Evolutionary conservation across 2,888 invertebrate species (phyloP).

Genomic region (Hedya salicella): DNA sequence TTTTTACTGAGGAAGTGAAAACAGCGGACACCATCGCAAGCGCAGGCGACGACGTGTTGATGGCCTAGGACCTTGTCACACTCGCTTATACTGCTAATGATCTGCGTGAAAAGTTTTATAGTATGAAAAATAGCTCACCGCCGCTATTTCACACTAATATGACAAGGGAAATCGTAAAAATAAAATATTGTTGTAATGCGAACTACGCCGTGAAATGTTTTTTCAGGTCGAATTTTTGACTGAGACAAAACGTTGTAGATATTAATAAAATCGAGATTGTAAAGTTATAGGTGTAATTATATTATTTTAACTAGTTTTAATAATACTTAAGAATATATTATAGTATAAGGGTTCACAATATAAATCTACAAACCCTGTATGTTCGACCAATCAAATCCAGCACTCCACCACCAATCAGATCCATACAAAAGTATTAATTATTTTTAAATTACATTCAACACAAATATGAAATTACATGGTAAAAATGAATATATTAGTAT

Average conservation of each 20-base stretch:
- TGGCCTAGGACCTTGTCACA: constrained; percentile 65
- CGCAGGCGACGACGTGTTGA: constrained; percentile 67
- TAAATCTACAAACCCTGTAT: too few species aligned
- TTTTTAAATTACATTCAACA: too few species aligned
- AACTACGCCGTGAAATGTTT: constrained; percentile 17
- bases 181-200: constrained; percentile 35
- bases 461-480: too few species aligned
- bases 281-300: background rate
- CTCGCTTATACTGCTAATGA: constrained; percentile 68
- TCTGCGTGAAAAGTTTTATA: constrained; percentile 70
- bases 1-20: constrained; percentile 70
- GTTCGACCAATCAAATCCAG: too few species aligned
- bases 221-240: constrained; percentile 24
- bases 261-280: constrained; percentile 50
- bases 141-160: constrained; percentile 53
- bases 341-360: too few species aligned
- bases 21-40: constrained; percentile 52
- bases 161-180: constrained; percentile 60
- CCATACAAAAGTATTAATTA: too few species aligned
- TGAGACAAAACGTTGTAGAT: constrained; percentile 4
- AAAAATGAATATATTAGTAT: too few species aligned
- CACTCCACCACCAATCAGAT: too few species aligned
- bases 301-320: background rate
- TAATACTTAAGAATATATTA: too few species aligned
- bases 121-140: constrained; percentile 64